Percentiles rank a stretch among this genome's conserved stretches.
Evolutionary conservation across 2,797 vertebrate genomes (phyloP).

Genomic region (Manis pentadactyla): DNA sequence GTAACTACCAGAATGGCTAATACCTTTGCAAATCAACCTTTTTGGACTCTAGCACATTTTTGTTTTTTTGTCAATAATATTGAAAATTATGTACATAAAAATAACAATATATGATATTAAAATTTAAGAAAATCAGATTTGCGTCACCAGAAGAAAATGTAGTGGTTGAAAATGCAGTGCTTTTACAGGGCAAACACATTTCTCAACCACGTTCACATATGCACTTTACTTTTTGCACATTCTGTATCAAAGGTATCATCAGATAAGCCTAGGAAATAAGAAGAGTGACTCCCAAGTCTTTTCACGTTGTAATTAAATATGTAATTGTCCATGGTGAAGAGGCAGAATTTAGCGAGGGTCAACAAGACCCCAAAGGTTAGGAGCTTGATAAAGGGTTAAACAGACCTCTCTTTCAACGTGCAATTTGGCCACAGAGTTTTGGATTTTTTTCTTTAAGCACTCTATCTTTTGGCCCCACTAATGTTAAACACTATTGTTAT

Average conservation of each 20-base stretch:
- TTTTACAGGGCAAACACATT: not conserved
- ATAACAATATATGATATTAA: not conserved
- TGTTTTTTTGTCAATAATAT: constrained; percentile 11
- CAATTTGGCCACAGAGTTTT: constrained; percentile 74
- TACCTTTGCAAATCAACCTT: not conserved
- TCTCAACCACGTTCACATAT: not conserved
- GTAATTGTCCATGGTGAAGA: not conserved
- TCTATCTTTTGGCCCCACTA: constrained; percentile 58
- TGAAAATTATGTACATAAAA: constrained; percentile 33
- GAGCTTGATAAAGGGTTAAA: constrained; percentile 25
- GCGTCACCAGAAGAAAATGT: not conserved
- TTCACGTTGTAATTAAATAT: not conserved
- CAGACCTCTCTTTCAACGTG: constrained; percentile 53
- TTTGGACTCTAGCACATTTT: not conserved
- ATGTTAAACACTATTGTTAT: constrained; percentile 47
- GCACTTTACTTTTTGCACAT: not conserved
- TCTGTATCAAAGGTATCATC: not conserved
- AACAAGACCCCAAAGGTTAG: not conserved
- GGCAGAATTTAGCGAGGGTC: not conserved
- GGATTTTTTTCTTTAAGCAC: constrained; percentile 60
- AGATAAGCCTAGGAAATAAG: not conserved
- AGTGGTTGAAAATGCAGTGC: not conserved
- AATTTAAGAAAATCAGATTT: not conserved
- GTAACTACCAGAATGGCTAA: not conserved
- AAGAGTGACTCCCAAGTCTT: not conserved